A percentile compares a stretch with the other conserved stretches of the same genome.
phyloP scores from a whole-genome alignment of 2,888 invertebrate genomes.

The Lepidochrysops patricia region DNA sequence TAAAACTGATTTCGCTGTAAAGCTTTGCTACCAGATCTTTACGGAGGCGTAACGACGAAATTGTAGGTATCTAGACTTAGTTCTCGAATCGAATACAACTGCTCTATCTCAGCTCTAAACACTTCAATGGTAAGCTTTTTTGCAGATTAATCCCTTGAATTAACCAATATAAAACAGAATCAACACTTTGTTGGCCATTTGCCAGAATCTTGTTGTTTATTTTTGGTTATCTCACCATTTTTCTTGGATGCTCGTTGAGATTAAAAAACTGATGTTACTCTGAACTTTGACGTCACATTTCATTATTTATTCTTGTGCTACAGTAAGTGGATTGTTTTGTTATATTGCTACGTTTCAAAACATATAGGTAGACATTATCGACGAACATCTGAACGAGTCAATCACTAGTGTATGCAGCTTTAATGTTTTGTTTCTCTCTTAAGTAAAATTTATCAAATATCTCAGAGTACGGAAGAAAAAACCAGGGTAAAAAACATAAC shows the following conservation, averaged over 20 bases:
- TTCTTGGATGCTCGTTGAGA: neutral
- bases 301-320: neutral
- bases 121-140: too few species aligned
- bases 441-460: too few species aligned
- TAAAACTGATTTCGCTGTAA: too few species aligned
- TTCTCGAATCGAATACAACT: too few species aligned
- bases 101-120: too few species aligned
- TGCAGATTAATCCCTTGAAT: neutral
- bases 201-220: neutral
- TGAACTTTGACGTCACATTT: neutral
- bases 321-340: neutral
- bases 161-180: neutral
- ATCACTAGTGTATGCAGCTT: neutral
- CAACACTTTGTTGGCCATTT: neutral
- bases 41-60: too few species aligned
- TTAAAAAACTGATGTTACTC: neutral
- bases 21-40: too few species aligned
- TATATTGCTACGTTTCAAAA: too few species aligned
- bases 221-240: neutral
- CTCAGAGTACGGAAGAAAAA: too few species aligned
- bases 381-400: neutral
- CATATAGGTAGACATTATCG: neutral
- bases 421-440: too few species aligned
- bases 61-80: too few species aligned
- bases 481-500: constrained; percentile 24